These are phyloP conservation scores for Willisornis vidua DNA, from an alignment of 2,113 vertebrate genomes.

Conservation along the genomic window DNA sequence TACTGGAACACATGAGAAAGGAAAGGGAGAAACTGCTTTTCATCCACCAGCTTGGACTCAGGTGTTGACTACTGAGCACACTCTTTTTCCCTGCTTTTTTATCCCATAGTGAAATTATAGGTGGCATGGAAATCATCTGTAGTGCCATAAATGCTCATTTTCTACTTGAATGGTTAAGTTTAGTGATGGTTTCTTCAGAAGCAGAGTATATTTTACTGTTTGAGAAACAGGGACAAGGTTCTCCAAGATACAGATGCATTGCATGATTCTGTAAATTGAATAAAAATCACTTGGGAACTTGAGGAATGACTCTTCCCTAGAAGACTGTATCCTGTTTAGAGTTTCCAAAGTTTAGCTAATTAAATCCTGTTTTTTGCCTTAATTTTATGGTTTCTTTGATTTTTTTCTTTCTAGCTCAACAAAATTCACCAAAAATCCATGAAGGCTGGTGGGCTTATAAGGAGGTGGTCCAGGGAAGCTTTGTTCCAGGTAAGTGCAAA, in stretches of 20 bases:
- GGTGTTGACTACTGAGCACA: background rate
- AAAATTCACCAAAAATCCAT: slow-evolving; percentile 95
- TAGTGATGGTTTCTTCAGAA: background rate
- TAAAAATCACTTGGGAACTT: background rate
- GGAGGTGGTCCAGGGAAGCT: slow-evolving; percentile 98
- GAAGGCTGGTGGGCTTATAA: slow-evolving; percentile 99
- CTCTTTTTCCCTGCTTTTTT: background rate
- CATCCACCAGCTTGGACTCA: background rate
- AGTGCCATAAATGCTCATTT: background rate
- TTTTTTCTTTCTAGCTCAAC: slow-evolving; percentile 86
- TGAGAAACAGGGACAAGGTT: background rate
- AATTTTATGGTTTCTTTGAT: slow-evolving; percentile 20
- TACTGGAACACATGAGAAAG: background rate
- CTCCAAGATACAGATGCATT: background rate
- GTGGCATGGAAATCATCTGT: background rate
- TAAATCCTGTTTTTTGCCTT: background rate
- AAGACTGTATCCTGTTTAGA: background rate
- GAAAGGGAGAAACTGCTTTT: background rate
- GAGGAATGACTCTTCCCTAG: background rate
- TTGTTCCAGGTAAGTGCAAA: slow-evolving; percentile 91
- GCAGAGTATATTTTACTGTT: background rate
- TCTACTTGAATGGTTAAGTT: background rate
- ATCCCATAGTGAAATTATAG: background rate
- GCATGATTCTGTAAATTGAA: background rate
- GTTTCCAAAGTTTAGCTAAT: background rate